phyloP scores from a whole-genome alignment of 2,888 invertebrate species.

The Tiphia femorata region DNA sequence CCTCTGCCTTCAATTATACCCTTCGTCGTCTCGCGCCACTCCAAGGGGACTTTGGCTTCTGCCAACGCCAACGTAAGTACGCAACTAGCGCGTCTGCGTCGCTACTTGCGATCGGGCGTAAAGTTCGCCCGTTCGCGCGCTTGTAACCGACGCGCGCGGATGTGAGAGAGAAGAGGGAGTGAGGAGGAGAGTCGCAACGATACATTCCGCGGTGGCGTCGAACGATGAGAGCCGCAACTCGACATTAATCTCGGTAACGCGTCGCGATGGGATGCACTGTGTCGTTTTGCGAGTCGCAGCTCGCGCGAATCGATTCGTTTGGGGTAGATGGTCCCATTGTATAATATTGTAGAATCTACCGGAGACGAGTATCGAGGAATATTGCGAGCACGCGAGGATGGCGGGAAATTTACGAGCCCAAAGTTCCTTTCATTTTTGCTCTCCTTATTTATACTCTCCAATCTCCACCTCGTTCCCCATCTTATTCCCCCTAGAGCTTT shows the following conservation, averaged over 20 bases:
- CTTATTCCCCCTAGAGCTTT: not conserved
- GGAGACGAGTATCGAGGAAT: no score
- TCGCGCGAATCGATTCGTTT: no score
- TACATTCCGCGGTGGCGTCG: not conserved
- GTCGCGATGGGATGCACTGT: no score
- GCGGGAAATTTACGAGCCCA: conserved; percentile 17
- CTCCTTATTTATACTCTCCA: conserved; percentile 29
- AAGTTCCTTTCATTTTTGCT: conserved; percentile 27
- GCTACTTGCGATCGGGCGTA: conserved; percentile 24
- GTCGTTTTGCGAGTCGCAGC: no score
- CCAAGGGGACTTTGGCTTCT: conserved; percentile 59
- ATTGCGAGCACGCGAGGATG: conserved; percentile 5
- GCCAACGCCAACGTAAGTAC: conserved; percentile 44
- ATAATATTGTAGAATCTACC: no score
- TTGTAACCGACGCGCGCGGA: not conserved
- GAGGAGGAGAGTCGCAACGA: no score
- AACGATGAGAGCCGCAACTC: no score
- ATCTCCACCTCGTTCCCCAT: conserved; percentile 1
- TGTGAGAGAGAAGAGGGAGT: no score
- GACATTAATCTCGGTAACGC: conserved; percentile 6
- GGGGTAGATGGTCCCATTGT: no score
- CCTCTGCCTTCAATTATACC: conserved; percentile 64
- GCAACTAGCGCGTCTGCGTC: conserved; percentile 33
- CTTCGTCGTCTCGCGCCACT: conserved; percentile 61
- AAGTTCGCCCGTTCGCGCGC: conserved; percentile 12